These are phyloP conservation scores for Machimus atricapillus DNA, from an alignment of 2,888 invertebrate species.

Conservation along the genomic window DNA sequence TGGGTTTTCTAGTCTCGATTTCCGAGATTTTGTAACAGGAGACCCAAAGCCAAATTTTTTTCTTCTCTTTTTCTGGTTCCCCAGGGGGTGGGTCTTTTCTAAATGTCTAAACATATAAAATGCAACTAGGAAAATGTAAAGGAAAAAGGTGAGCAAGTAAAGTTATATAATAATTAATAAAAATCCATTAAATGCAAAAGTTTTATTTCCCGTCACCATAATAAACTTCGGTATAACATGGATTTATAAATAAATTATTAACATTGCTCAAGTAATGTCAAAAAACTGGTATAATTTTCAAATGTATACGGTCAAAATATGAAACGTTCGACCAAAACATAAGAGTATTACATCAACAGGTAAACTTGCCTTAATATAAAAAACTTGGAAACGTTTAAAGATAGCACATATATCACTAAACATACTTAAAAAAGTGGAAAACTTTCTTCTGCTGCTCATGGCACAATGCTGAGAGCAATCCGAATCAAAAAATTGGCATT, in stretches of 20 bases:
- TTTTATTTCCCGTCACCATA: conserved; percentile 3
- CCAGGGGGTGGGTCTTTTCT: too few relatives aligned
- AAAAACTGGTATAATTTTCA: not conserved
- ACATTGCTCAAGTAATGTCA: not conserved
- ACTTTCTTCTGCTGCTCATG: not conserved
- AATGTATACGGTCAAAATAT: not conserved
- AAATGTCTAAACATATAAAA: too few relatives aligned
- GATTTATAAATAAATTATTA: conserved; percentile 14
- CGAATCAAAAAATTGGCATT: not conserved
- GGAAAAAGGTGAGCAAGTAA: not conserved
- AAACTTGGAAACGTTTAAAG: not conserved
- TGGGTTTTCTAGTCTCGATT: too few relatives aligned
- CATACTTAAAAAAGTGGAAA: not conserved
- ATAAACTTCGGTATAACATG: conserved; percentile 11
- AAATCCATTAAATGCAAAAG: conserved; percentile 1
- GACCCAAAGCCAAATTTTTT: too few relatives aligned
- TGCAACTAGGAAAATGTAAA: too few relatives aligned
- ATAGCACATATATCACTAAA: conserved; percentile 1
- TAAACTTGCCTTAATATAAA: not conserved
- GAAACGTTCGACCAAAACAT: not conserved
- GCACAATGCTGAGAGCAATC: not conserved
- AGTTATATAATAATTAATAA: not conserved
- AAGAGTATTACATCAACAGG: not conserved
- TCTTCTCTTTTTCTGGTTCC: too few relatives aligned
- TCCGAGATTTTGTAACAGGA: too few relatives aligned